phyloP scores from a whole-genome alignment of 2,888 invertebrate species.

The Boloria selene region DNA sequence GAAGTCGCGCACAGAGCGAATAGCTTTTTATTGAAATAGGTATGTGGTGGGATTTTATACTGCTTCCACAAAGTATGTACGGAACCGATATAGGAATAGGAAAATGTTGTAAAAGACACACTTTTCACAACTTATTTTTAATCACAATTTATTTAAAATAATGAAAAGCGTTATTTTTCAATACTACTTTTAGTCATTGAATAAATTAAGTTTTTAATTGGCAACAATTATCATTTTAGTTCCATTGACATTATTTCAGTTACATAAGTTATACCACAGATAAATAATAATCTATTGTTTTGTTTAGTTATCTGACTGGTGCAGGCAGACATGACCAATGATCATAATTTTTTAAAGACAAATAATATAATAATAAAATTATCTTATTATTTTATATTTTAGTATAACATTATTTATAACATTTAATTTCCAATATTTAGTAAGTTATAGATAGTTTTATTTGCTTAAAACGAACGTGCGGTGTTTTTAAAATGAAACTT shows the following conservation, averaged over 20 bases:
- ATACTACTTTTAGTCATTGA: not conserved
- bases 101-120: not conserved
- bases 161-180: not conserved
- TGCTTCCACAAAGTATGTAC: slow-evolving; percentile 10
- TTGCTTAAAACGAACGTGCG: not conserved
- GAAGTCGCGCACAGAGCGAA: no score
- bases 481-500: slow-evolving; percentile 33
- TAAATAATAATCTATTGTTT: slow-evolving; percentile 2
- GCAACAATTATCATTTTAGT: not conserved
- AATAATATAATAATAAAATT: not conserved
- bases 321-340: no score
- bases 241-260: slow-evolving; percentile 4
- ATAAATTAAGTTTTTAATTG: not conserved
- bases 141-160: no score
- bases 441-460: not conserved
- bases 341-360: not conserved
- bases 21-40: slow-evolving; percentile 19
- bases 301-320: not conserved
- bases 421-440: not conserved
- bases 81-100: not conserved
- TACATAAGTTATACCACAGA: slow-evolving; percentile 11
- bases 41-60: slow-evolving; percentile 10
- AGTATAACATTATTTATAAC: not conserved
- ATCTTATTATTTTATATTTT: not conserved
- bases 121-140: no score